Evolutionary conservation across 2,888 invertebrate genomes (phyloP).

Genomic region (Lymantria dispar): DNA sequence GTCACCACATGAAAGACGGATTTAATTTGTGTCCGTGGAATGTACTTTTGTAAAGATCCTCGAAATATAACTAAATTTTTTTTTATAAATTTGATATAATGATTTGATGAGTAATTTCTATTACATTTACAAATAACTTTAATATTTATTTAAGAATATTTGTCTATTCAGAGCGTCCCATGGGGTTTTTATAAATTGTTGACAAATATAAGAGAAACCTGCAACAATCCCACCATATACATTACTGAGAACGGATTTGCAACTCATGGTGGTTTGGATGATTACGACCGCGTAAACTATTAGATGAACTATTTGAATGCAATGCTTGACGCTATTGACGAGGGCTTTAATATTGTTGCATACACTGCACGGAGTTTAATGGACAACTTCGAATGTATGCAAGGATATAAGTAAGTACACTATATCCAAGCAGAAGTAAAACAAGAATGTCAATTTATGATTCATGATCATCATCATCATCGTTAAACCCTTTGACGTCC

Average conservation of each 20-base stretch:
- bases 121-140: too few relatives aligned
- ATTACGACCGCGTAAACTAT: slow-evolving; percentile 61
- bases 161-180: slow-evolving; percentile 59
- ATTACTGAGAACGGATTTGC: slow-evolving; percentile 82
- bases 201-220: slow-evolving; percentile 61
- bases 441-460: too few relatives aligned
- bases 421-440: too few relatives aligned
- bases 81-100: too few relatives aligned
- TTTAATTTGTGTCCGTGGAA: too few relatives aligned
- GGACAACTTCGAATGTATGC: slow-evolving; percentile 83
- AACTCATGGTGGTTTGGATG: slow-evolving; percentile 47
- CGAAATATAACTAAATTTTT: too few relatives aligned
- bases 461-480: too few relatives aligned
- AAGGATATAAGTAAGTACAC: slow-evolving; percentile 69
- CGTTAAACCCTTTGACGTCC: too few relatives aligned
- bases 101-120: too few relatives aligned
- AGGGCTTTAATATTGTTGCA: not conserved
- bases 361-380: slow-evolving; percentile 83
- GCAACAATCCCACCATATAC: slow-evolving; percentile 75
- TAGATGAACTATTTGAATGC: slow-evolving; percentile 62
- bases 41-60: too few relatives aligned
- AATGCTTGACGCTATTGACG: slow-evolving; percentile 26
- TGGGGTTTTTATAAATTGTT: slow-evolving; percentile 81
- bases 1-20: too few relatives aligned
- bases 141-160: not conserved